These are phyloP conservation scores for Girardia tigrina DNA, from an alignment of 2,888 invertebrate genomes.

Conservation along the genomic window DNA sequence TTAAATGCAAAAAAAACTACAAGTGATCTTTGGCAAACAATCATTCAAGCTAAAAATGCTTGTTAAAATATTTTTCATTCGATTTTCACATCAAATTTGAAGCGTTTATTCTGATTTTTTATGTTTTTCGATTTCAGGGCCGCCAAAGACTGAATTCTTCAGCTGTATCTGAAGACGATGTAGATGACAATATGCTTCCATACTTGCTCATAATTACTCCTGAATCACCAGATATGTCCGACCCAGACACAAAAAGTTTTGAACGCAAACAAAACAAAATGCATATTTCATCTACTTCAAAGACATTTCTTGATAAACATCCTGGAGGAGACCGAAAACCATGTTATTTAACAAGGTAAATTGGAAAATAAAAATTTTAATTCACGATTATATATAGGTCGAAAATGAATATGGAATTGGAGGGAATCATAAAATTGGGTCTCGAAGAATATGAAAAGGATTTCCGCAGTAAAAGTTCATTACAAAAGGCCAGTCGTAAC, in stretches of 20 bases:
- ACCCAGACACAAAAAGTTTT: neutral
- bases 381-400: too few relatives aligned
- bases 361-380: too few relatives aligned
- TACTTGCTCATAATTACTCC: slow-evolving; percentile 30
- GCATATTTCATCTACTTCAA: neutral
- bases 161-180: slow-evolving; percentile 29
- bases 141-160: slow-evolving; percentile 20
- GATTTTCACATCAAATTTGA: too few relatives aligned
- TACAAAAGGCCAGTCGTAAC: neutral
- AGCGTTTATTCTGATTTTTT: too few relatives aligned
- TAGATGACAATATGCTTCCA: slow-evolving; percentile 30
- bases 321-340: slow-evolving; percentile 71
- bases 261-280: neutral
- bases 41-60: too few relatives aligned
- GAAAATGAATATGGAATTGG: neutral
- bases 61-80: too few relatives aligned
- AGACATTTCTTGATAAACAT: slow-evolving; percentile 55
- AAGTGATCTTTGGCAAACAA: too few relatives aligned
- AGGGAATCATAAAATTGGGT: neutral
- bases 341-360: slow-evolving; percentile 56
- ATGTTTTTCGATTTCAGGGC: too few relatives aligned
- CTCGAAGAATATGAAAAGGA: neutral
- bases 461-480: neutral
- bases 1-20: too few relatives aligned
- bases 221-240: slow-evolving; percentile 7